phyloP scores from a whole-genome alignment of 1,140 invertebrate species.

The Acromyrmex heyeri region DNA sequence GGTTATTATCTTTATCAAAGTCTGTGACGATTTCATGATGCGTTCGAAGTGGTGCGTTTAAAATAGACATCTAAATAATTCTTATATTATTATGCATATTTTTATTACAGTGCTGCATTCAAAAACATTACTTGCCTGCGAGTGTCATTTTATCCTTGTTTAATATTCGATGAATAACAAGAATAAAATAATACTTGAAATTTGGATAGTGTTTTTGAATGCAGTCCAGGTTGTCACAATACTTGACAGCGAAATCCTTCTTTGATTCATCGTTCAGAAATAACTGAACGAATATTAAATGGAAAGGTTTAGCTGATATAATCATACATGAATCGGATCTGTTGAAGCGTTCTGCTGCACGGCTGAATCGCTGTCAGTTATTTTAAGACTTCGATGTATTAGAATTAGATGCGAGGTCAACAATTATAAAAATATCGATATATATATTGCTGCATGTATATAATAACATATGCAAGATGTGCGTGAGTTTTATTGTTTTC shows the following conservation, averaged over 20 bases:
- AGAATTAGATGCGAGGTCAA: conserved; percentile 5
- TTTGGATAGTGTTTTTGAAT: too few relatives aligned
- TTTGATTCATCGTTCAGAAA: background rate
- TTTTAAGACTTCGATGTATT: conserved; percentile 47
- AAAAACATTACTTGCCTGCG: too few relatives aligned
- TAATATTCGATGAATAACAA: too few relatives aligned
- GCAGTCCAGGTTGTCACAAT: background rate
- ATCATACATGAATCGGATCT: background rate
- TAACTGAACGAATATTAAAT: background rate
- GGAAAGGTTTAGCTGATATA: background rate
- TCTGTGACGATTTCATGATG: conserved; percentile 32
- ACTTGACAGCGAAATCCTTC: background rate
- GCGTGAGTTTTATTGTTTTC: conserved; percentile 76
- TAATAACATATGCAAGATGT: conserved; percentile 69
- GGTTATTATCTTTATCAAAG: conserved; percentile 39
- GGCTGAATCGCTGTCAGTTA: background rate
- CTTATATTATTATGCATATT: background rate
- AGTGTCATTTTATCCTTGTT: too few relatives aligned
- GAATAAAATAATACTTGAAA: too few relatives aligned
- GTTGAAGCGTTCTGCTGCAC: background rate
- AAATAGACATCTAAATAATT: background rate
- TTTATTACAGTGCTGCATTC: background rate
- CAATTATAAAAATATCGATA: conserved; percentile 38
- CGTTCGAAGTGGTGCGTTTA: background rate
- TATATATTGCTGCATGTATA: conserved; percentile 53